A percentile compares a stretch with the other conserved stretches of the same genome.
Evolutionary conservation across 2,888 invertebrate genomes (phyloP).

Genomic region (Blera fallax): DNA sequence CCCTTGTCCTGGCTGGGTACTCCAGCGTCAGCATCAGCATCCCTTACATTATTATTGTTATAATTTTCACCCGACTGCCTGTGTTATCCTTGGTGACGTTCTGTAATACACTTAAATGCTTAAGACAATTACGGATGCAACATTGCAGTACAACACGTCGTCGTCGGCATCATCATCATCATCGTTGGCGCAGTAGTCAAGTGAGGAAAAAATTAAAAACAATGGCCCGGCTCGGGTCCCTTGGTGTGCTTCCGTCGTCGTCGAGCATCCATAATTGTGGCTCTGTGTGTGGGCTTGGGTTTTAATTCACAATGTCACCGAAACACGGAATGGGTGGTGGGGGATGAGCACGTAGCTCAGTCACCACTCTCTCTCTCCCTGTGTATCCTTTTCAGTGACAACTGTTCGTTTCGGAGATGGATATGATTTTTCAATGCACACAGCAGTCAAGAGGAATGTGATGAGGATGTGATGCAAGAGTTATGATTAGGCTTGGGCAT

Average conservation of each 20-base stretch:
- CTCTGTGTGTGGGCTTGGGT: slow-evolving; percentile 22
- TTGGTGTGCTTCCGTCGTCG: slow-evolving; percentile 50
- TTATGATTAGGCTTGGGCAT: slow-evolving; percentile 65
- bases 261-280: slow-evolving; percentile 10
- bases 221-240: slow-evolving; percentile 46
- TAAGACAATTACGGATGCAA: slow-evolving; percentile 71
- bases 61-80: slow-evolving; percentile 38
- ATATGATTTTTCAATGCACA: slow-evolving; percentile 27
- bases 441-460: neutral
- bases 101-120: slow-evolving; percentile 72
- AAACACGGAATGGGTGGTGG: neutral
- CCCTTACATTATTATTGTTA: slow-evolving; percentile 62
- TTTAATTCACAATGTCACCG: slow-evolving; percentile 64
- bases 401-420: slow-evolving; percentile 27
- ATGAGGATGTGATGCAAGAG: slow-evolving; percentile 50
- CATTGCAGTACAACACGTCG: slow-evolving; percentile 69
- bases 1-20: neutral
- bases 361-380: neutral
- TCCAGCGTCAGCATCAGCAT: slow-evolving; percentile 21
- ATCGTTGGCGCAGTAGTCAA: slow-evolving; percentile 45
- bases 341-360: neutral
- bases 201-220: slow-evolving; percentile 62
- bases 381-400: slow-evolving; percentile 45
- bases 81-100: slow-evolving; percentile 61
- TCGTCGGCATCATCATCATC: slow-evolving; percentile 39